Evolutionary conservation across 1,140 invertebrate species (phyloP), one percentile per base, ranked within the genome.

Genomic region (Nymphalis io): DNA sequence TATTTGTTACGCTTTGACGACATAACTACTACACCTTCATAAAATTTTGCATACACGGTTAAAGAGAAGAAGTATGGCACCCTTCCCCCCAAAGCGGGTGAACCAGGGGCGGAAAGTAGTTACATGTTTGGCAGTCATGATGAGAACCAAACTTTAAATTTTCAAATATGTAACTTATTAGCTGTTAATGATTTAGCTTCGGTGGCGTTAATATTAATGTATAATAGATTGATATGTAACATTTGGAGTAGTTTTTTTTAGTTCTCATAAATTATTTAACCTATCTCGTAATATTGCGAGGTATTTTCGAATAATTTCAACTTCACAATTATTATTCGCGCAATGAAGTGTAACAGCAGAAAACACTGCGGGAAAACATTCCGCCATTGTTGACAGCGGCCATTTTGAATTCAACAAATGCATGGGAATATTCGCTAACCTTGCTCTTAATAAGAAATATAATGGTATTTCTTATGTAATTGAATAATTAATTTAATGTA

Each of bases 361-460:
- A 57, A 70, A 61, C 51, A 58, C 23, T 40, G 53, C 68, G 68
- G 68, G 68, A 70, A 64, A 65, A 66, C 58, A 65, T 72, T 67
- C 61, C 65, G 60, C 66, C 59, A 66, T 64, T 64, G 46, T 72
- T 67, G 61, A 51, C 64, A 64, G 66, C 60, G 48, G 64, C 70
- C 70, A 68, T 72, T 46, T 72, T 72, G 64, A 57, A 62, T 62
- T 33, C 46, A 59, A 67, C 60, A 67, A 63, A 72, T 53, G 53
- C 70, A 67, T 72, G 70, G 64, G 70, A 72, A 72, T 42, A 67
- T 58, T 51, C 6, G 27, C n/a, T 39, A 60, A 42, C 62, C 68
- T 70, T 70, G 68, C 68, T 70, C 68, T 70, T 58, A 60, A 70
- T 70, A 60, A 55, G 51, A 55, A 55, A 55, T n/a, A 21, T 33